phyloP scores from a whole-genome alignment of 2,797 vertebrate genomes.

The Otolemur crassicaudatus region DNA sequence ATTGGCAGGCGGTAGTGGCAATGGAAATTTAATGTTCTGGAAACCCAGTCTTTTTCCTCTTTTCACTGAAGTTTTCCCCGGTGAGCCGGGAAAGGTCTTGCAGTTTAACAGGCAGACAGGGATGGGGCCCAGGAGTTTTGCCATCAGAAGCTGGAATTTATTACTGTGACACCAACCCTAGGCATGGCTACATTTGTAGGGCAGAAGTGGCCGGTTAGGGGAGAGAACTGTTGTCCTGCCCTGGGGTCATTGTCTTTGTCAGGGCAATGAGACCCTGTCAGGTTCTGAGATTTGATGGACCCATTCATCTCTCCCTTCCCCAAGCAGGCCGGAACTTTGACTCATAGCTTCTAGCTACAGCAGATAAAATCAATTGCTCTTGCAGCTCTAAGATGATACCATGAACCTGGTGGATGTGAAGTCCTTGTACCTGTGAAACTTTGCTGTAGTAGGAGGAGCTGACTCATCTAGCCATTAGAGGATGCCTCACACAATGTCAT shows the following conservation, averaged over 20 bases:
- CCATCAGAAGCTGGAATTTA: constrained; percentile 51
- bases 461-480: neutral
- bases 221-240: neutral
- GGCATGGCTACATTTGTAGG: neutral
- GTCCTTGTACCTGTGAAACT: neutral
- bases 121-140: constrained; percentile 40
- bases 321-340: neutral
- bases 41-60: constrained; percentile 64
- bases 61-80: constrained; percentile 56
- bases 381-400: neutral
- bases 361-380: neutral
- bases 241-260: neutral
- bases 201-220: neutral
- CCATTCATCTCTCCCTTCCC: neutral
- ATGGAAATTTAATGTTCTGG: constrained; percentile 77
- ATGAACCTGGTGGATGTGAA: neutral
- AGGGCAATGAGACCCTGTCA: neutral
- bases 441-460: neutral
- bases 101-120: constrained; percentile 52
- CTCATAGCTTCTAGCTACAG: neutral
- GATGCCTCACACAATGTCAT: neutral
- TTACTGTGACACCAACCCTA: neutral
- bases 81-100: constrained; percentile 68
- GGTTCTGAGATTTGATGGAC: neutral
- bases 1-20: constrained; percentile 61